These are phyloP conservation scores for Conus betulinus DNA, from an alignment of 1,140 invertebrate genomes.

Conservation along the genomic window DNA sequence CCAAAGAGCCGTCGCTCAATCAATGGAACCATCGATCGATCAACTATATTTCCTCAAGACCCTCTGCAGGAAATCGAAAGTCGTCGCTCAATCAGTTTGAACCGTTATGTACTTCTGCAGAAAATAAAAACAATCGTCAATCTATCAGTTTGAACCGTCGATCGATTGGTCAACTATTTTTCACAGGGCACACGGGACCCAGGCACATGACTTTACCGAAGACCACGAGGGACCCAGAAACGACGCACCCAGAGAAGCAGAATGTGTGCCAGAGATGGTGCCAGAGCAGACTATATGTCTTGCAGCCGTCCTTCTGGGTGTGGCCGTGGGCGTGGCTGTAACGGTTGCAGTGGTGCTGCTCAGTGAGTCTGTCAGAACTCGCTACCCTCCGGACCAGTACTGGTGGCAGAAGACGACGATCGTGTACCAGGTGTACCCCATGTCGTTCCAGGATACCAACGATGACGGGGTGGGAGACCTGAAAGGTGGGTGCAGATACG, in stretches of 20 bases:
- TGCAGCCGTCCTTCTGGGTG: conserved; percentile 21
- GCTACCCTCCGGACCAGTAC: conserved; percentile 61
- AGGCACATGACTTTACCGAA: too few relatives aligned
- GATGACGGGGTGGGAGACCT: conserved; percentile 87
- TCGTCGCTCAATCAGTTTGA: too few relatives aligned
- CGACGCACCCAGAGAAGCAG: conserved; percentile 1
- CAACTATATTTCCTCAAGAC: too few relatives aligned
- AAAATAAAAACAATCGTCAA: too few relatives aligned
- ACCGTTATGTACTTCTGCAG: too few relatives aligned
- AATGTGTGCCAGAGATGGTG: conserved; percentile 15
- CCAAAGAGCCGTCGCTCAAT: too few relatives aligned
- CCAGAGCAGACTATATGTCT: conserved; percentile 40
- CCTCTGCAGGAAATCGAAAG: too few relatives aligned
- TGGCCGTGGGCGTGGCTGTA: conserved; percentile 38
- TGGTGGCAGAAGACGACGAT: conserved; percentile 88
- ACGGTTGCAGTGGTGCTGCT: conserved; percentile 45
- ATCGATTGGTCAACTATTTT: too few relatives aligned
- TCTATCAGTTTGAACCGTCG: too few relatives aligned
- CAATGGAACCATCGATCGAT: too few relatives aligned
- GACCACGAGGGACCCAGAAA: too few relatives aligned
- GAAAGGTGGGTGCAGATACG: conserved; percentile 77
- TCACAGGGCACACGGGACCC: too few relatives aligned
- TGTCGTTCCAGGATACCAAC: conserved; percentile 87
- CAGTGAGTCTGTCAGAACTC: conserved; percentile 36
- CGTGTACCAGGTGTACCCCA: conserved; percentile 87